Evolutionary conservation across 2,113 vertebrate genomes (phyloP).

Genomic region (Hydrolagus affinis): DNA sequence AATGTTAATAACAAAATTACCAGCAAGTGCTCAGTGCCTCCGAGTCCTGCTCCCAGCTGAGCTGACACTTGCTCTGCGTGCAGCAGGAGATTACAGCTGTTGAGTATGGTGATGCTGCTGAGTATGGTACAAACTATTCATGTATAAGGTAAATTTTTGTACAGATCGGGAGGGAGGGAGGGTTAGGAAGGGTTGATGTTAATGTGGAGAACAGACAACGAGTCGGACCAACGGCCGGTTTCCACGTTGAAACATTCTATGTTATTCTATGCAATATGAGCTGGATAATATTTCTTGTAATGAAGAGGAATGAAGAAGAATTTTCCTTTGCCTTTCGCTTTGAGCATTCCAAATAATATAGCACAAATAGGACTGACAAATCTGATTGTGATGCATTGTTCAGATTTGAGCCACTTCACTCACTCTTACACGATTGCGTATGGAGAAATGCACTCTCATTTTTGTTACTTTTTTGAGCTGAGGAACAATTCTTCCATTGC

Average conservation of each 20-base stretch:
- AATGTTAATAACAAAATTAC: not conserved
- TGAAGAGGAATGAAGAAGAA: too few relatives aligned
- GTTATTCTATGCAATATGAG: not conserved
- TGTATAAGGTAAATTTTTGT: not conserved
- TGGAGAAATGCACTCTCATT: too few relatives aligned
- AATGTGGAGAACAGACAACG: not conserved
- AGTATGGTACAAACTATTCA: not conserved
- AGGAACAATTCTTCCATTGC: too few relatives aligned
- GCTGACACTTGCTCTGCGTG: not conserved
- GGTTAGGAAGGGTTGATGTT: not conserved
- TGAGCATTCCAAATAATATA: too few relatives aligned
- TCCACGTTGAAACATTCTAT: not conserved
- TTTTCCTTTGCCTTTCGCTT: too few relatives aligned
- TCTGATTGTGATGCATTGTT: too few relatives aligned
- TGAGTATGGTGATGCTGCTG: not conserved
- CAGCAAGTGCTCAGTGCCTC: not conserved
- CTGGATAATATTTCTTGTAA: too few relatives aligned
- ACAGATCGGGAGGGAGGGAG: not conserved
- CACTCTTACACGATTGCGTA: too few relatives aligned
- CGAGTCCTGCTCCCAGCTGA: not conserved
- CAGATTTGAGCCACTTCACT: too few relatives aligned
- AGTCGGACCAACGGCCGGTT: not conserved
- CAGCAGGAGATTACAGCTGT: not conserved
- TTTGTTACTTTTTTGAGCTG: too few relatives aligned
- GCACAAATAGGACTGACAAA: too few relatives aligned